phyloP scores from a whole-genome alignment of 64 coral and sea anemone species.

The Montipora capricornis region DNA sequence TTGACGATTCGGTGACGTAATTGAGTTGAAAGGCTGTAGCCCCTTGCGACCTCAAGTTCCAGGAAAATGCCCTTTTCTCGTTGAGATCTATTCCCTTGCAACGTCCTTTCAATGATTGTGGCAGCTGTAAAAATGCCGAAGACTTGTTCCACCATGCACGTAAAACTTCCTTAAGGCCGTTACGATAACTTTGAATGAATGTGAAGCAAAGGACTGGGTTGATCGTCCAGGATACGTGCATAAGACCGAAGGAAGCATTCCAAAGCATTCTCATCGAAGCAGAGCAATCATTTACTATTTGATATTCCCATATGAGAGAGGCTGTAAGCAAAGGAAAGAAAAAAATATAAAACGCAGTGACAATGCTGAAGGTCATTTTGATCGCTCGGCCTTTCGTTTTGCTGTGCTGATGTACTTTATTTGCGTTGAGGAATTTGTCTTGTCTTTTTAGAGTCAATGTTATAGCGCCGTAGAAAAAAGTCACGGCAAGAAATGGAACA shows the following conservation, averaged over 20 bases:
- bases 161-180: background rate
- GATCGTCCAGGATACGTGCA: background rate
- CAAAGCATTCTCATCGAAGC: background rate
- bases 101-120: background rate
- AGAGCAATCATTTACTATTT: background rate
- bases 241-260: background rate
- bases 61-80: no score
- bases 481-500: background rate
- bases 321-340: background rate
- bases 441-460: background rate
- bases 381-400: background rate
- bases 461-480: background rate
- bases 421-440: background rate
- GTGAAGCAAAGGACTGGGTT: background rate
- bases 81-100: background rate
- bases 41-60: no score
- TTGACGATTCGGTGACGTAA: no score
- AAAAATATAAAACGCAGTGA: constrained; percentile 5
- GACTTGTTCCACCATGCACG: background rate
- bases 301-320: background rate
- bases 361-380: background rate
- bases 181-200: constrained; percentile 5
- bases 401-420: background rate
- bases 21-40: no score
- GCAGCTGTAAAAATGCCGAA: background rate